phyloP scores from a whole-genome alignment of 1,140 invertebrate genomes.

The Drosophila yakuba region DNA sequence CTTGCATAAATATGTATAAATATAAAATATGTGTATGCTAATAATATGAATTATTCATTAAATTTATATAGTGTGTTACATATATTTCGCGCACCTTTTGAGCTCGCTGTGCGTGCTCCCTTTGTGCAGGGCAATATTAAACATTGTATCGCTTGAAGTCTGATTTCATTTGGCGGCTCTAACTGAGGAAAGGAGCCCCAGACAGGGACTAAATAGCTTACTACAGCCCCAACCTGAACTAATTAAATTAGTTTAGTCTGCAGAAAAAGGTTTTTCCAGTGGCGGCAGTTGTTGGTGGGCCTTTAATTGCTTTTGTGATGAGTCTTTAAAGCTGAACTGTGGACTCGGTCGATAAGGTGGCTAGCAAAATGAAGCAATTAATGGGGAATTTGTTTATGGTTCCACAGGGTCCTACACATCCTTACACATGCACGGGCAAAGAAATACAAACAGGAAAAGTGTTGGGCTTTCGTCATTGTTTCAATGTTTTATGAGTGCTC shows the following conservation, averaged over 20 bases:
- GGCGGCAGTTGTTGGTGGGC: slow-evolving; percentile 12
- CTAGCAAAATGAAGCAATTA: slow-evolving; percentile 67
- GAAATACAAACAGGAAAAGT: slow-evolving; percentile 27
- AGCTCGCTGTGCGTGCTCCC: slow-evolving; percentile 6
- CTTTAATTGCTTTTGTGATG: slow-evolving; percentile 63
- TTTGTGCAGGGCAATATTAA: slow-evolving; percentile 47
- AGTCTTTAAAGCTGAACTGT: slow-evolving; percentile 44
- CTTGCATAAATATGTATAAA: no score
- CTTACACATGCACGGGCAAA: slow-evolving; percentile 4
- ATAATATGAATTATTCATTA: no score
- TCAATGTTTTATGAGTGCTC: slow-evolving; percentile 64
- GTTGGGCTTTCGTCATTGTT: slow-evolving; percentile 66
- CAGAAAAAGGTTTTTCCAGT: slow-evolving; percentile 48
- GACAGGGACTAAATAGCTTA: slow-evolving; percentile 33
- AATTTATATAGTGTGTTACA: no score
- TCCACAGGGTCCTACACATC: slow-evolving; percentile 7
- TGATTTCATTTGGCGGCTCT: slow-evolving; percentile 67
- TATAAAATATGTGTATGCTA: no score
- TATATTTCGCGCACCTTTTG: slow-evolving; percentile 26
- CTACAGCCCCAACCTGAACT: slow-evolving; percentile 30
- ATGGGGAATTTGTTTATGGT: slow-evolving; percentile 62
- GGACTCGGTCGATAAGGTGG: slow-evolving; percentile 8
- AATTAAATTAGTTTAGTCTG: slow-evolving; percentile 74
- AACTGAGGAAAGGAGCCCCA: slow-evolving; percentile 42
- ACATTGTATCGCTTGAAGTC: slow-evolving; percentile 61